Conservation (phyloP, 2,113 vertebrate genomes). For the Orthochromis malagaraziensis region DNA sequence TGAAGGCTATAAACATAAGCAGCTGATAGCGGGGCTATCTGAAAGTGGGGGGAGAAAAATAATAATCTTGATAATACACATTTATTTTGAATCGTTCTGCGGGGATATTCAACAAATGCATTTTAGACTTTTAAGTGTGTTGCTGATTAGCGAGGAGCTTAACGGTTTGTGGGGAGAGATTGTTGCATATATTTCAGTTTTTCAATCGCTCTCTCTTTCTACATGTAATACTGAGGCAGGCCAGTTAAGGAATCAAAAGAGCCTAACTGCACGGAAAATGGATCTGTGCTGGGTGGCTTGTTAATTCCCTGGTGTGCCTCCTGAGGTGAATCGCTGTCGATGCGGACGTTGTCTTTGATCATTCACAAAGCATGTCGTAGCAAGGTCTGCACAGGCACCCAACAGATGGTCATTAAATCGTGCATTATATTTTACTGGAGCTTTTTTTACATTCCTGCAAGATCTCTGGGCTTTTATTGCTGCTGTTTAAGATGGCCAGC, state of each 20-base stretch:
- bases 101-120: conserved; percentile 24
- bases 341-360: conserved; percentile 62
- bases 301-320: conserved; percentile 53
- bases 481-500: conserved; percentile 45
- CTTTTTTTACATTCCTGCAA: conserved; percentile 58
- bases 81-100: conserved; percentile 10
- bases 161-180: not conserved
- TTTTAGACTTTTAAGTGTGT: conserved; percentile 33
- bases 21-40: not conserved
- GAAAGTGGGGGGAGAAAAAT: not conserved
- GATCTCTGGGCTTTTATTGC: conserved; percentile 67
- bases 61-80: conserved; percentile 19
- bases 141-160: not conserved
- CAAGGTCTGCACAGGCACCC: conserved; percentile 53
- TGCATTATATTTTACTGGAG: conserved; percentile 69
- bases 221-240: not conserved
- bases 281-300: conserved; percentile 51
- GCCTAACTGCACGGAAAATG: conserved; percentile 41
- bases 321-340: conserved; percentile 53
- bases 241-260: conserved; percentile 33
- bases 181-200: not conserved
- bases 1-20: conserved; percentile 38
- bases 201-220: not conserved
- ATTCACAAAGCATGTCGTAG: conserved; percentile 55
- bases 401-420: conserved; percentile 75